Evolutionary conservation across 2,113 vertebrate species (phyloP), one percentile per base, ranked within the genome.

Genomic region (Spilogale gracilis): DNA sequence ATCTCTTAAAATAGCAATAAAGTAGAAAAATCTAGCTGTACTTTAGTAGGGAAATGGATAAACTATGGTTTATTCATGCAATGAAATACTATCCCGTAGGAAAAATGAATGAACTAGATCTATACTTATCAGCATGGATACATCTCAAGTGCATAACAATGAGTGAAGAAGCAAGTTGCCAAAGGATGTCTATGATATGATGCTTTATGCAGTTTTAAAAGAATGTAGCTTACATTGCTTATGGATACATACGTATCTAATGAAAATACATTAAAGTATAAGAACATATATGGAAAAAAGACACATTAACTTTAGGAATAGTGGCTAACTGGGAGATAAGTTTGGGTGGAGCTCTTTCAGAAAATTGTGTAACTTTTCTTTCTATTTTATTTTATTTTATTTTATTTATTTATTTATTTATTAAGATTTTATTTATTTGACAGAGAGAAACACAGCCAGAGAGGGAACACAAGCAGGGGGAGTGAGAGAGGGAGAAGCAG

Each of bases 1-100:
- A 86, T 11, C n/a, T 86, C 38, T 97, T 91, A 88, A 95, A 92
- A 94, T 78, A 69, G 21, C 9, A 76, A 32, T 61, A 91, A 43
- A 86, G 25, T 50, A 84, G 65, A 79, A 71, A 14, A 96, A 27
- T 95, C 54, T 14, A 71, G 16, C 32, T 94, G 25, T 87, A 80
- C 30, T 69, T 65, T 85, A 85, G 14, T 84, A 87, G 69, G 81
- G 52, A 95, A 89, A 71, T 48, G 9, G 38, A 21, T 90, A 78
- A 73, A 50, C 76, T 91, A 32, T 87, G 67, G 54, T 52, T 97
- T 96, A 83, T 96, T 91, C 25, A 83, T 94, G 25, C 45, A 90
- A 5, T 92, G 76, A 52, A 94, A 45, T 94, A 32, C 18, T 97
- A 9, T 65, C 14, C 8, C 21, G 7, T 82, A 45, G 23, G 93